Conservation (phyloP, 2,113 vertebrate genomes). For the Neolamprologus variostigma region DNA sequence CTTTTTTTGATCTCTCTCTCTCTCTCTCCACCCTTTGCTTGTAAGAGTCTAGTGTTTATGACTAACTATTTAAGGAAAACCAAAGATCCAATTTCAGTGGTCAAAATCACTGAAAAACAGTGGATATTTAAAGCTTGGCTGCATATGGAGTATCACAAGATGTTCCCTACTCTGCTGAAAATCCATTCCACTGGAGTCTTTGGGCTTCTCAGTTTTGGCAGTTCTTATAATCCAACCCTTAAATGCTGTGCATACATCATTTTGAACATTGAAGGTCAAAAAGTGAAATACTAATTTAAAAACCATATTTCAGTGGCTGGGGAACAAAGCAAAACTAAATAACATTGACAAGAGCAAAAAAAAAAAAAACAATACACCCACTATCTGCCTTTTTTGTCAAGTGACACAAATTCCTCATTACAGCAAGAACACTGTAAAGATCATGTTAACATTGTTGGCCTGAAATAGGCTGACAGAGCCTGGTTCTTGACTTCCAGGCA, state of each 20-base stretch:
- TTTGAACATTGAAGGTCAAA: neutral
- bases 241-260: neutral
- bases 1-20: neutral
- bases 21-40: neutral
- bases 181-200: neutral
- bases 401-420: neutral
- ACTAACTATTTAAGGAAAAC: neutral
- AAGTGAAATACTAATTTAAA: neutral
- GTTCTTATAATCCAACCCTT: neutral
- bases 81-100: neutral
- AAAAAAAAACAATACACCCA: neutral
- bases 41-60: neutral
- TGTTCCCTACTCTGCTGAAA: neutral
- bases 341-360: neutral
- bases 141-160: neutral
- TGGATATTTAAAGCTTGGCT: neutral
- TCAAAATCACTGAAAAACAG: neutral
- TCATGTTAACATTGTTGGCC: neutral
- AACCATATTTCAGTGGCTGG: neutral
- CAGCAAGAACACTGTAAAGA: neutral
- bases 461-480: neutral
- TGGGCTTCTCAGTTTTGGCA: neutral
- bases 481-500: neutral
- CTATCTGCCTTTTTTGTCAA: neutral
- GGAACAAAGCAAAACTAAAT: neutral